Evolutionary conservation across 2,888 invertebrate species (phyloP), one percentile per base, ranked within the genome.

Genomic region (Trichacis sp.): DNA sequence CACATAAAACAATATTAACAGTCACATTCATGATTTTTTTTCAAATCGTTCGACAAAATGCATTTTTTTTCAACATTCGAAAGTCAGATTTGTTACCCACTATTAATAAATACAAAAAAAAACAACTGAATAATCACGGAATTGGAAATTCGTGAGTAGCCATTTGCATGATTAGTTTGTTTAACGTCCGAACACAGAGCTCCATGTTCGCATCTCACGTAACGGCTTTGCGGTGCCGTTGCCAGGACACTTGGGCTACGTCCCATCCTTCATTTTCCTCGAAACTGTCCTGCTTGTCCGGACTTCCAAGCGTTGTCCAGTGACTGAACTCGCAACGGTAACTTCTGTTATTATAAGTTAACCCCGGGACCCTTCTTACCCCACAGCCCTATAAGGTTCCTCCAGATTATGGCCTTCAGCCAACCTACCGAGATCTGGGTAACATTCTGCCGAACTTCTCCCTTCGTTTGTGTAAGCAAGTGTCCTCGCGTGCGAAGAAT

Each of bases 331-430:
- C 80, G 33, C 61, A 75, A 76, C 60, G 76, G 77, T 74, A 83
- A 83, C 83, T 84, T 83, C 78, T 84, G 83, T 84, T 84, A 84
- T 84, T 84, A 84, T 84, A 84, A 84, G 83, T 83, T 84, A 80
- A 83, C 83, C 81, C 79, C 75, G 70, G 65, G 66, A 62, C 63
- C 57, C 62, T 59, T 50, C 56, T 47, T 62, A 56, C 49, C 47
- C 59, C 47, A 58, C 48, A 42, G 54, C 55, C 67, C 54, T 54
- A 58, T 51, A 64, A 69, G 71, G 73, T 73, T 74, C 73, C 66
- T 55, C 48, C 77, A 80, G 82, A 83, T 83, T 83, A 83, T 83
- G 83, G 82, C 82, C 79, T 80, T 78, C 79, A 77, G 82, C 83
- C 83, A 83, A 77, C 76, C 76, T 77, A 70, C 78, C 72, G 73